Evolutionary conservation across 1,140 invertebrate genomes (phyloP).

Genomic region (Drosophila quadrilineata): DNA sequence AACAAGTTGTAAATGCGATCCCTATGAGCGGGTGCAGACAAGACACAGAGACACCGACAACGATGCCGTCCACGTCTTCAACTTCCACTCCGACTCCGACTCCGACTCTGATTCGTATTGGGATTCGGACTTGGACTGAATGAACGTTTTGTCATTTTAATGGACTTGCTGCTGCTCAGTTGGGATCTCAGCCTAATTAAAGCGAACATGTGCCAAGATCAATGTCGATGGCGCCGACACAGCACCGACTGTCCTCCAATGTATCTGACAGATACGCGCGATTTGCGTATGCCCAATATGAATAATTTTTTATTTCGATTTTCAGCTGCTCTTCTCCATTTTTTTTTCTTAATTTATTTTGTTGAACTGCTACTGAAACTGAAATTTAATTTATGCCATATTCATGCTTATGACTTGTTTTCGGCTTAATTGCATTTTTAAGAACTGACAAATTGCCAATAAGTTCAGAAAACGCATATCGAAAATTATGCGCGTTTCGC

Average conservation of each 20-base stretch:
- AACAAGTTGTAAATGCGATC: constrained; percentile 65
- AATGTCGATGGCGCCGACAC: constrained; percentile 63
- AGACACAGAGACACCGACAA: background rate
- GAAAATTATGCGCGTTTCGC: constrained; percentile 58
- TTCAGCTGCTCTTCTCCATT: no score
- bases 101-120: no score
- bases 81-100: no score
- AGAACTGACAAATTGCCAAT: constrained; percentile 42
- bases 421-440: constrained; percentile 60
- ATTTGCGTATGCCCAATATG: constrained; percentile 12
- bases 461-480: no score
- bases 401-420: constrained; percentile 44
- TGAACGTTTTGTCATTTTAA: constrained; percentile 65
- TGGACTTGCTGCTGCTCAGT: constrained; percentile 43
- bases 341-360: background rate
- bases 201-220: constrained; percentile 75
- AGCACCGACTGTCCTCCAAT: constrained; percentile 13
- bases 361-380: constrained; percentile 54
- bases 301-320: constrained; percentile 31
- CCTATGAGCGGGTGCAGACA: no score
- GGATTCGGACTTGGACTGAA: no score
- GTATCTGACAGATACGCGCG: constrained; percentile 57
- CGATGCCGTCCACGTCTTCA: no score
- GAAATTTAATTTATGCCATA: constrained; percentile 69
- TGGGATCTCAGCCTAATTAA: constrained; percentile 69